phyloP scores from a whole-genome alignment of 2,888 invertebrate genomes.

The Tetragnatha montana region DNA sequence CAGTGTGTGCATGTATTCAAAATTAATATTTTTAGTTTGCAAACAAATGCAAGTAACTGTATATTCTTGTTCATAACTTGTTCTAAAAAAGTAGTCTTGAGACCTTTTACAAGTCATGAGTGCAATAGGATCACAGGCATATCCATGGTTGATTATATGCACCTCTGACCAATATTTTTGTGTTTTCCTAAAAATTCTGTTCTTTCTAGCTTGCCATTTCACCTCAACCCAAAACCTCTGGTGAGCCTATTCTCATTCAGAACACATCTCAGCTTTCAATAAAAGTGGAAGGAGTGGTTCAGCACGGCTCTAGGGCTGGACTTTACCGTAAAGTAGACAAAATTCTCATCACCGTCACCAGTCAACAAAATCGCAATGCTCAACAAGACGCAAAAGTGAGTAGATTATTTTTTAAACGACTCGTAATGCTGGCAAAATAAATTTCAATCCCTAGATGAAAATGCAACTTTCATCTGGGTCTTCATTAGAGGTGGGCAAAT shows the following conservation, averaged over 20 bases:
- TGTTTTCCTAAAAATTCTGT: conserved; percentile 9
- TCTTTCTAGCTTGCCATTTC: conserved; percentile 82
- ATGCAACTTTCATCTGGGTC: too few relatives aligned
- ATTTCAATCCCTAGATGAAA: too few relatives aligned
- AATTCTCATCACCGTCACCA: conserved; percentile 82
- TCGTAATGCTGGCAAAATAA: too few relatives aligned
- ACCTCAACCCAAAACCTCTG: conserved; percentile 86
- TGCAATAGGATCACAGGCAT: not conserved
- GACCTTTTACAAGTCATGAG: too few relatives aligned
- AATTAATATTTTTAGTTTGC: too few relatives aligned
- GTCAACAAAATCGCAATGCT: conserved; percentile 74
- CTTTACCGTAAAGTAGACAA: conserved; percentile 84
- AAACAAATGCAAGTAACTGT: too few relatives aligned
- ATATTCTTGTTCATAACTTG: too few relatives aligned
- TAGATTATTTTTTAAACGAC: not conserved
- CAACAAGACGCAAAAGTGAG: conserved; percentile 67
- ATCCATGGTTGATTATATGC: not conserved
- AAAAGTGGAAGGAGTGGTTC: conserved; percentile 94
- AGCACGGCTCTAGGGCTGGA: conserved; percentile 80
- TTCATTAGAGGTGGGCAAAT: too few relatives aligned
- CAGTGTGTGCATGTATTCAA: too few relatives aligned
- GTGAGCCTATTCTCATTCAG: conserved; percentile 89
- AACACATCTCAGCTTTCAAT: conserved; percentile 90
- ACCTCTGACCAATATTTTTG: not conserved
- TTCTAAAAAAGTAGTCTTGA: too few relatives aligned